Conservation (phyloP, 2,888 invertebrate genomes). For the Epistrophe grossulariae region DNA sequence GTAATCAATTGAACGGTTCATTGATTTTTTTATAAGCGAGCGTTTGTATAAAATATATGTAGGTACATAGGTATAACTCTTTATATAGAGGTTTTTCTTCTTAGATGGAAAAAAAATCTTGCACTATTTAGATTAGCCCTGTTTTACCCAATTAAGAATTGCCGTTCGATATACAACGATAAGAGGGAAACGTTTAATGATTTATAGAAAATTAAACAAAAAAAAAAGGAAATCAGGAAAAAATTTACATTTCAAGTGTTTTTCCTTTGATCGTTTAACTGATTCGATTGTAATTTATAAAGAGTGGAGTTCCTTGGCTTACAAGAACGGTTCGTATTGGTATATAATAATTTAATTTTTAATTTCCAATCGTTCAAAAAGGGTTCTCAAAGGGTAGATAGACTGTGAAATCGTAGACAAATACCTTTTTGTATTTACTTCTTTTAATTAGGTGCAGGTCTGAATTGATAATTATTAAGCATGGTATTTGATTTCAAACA, state of each 20-base stretch:
- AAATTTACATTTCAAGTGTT: constrained; percentile 34
- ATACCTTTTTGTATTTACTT: too few relatives aligned
- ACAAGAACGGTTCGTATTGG: background rate
- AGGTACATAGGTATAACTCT: too few relatives aligned
- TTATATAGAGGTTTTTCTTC: constrained; percentile 7
- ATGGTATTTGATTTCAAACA: too few relatives aligned
- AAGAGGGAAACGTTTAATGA: background rate
- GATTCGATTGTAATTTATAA: background rate
- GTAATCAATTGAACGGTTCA: constrained; percentile 59
- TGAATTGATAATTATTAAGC: too few relatives aligned
- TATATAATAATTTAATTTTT: too few relatives aligned
- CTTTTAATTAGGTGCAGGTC: too few relatives aligned
- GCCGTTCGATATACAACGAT: background rate
- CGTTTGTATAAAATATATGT: too few relatives aligned
- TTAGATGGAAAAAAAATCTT: background rate
- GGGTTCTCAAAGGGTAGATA: too few relatives aligned
- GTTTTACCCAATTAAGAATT: background rate
- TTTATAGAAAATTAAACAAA: background rate
- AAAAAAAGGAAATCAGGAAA: background rate
- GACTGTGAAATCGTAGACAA: too few relatives aligned
- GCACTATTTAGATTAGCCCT: constrained; percentile 22
- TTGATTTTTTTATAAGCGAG: constrained; percentile 35
- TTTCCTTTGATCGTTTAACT: constrained; percentile 25
- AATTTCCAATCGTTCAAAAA: too few relatives aligned
- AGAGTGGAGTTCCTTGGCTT: background rate